Evolutionary conservation across 2,888 invertebrate genomes (phyloP).

Genomic region (Amiota mariae): DNA sequence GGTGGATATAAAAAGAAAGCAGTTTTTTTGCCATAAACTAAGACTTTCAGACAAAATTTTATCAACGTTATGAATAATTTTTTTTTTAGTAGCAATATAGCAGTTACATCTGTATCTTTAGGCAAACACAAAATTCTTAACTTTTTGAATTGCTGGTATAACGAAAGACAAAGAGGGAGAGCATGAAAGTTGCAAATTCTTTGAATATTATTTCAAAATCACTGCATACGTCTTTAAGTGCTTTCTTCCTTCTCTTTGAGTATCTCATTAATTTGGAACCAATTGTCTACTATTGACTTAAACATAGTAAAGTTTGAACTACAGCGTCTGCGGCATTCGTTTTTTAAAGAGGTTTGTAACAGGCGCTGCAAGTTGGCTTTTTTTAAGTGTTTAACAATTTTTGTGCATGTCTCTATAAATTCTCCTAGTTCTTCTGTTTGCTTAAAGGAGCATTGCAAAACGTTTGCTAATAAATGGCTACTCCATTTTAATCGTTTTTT

Average conservation of each 20-base stretch:
- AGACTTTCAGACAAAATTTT: neutral
- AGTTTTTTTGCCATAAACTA: conserved; percentile 7
- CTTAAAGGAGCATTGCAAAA: too few relatives aligned
- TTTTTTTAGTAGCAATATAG: conserved; percentile 4
- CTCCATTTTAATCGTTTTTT: too few relatives aligned
- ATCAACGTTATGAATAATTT: neutral
- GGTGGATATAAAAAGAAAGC: conserved; percentile 14
- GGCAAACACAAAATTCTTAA: neutral
- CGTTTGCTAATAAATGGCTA: too few relatives aligned
- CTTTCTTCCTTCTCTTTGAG: conserved; percentile 3
- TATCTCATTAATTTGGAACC: conserved; percentile 10
- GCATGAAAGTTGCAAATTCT: conserved; percentile 1
- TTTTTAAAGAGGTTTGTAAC: too few relatives aligned
- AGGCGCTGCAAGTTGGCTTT: too few relatives aligned
- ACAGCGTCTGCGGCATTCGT: neutral
- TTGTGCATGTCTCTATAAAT: too few relatives aligned
- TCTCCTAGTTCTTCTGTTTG: too few relatives aligned
- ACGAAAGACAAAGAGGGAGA: conserved; percentile 10
- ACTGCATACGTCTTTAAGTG: neutral
- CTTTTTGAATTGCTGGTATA: neutral
- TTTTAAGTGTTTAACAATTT: too few relatives aligned
- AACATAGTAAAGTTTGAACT: conserved; percentile 10
- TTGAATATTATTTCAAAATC: conserved; percentile 5
- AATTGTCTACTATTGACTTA: conserved; percentile 18
- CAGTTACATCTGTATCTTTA: neutral